Evolutionary conservation across 2,888 invertebrate genomes (phyloP).

Genomic region (Malthinus flaveolus): DNA sequence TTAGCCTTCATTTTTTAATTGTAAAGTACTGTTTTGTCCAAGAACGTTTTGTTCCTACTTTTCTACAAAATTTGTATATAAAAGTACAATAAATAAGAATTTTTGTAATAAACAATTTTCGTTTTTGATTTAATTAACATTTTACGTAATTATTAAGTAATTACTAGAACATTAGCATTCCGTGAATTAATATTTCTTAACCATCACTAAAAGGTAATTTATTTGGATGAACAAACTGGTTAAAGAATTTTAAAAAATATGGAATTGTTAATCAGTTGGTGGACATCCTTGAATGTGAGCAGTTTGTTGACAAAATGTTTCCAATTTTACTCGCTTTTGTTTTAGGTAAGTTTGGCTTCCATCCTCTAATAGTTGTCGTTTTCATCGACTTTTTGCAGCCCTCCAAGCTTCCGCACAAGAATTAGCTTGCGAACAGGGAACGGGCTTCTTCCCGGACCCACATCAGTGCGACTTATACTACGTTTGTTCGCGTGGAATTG

Average conservation of each 20-base stretch:
- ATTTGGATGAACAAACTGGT: slow-evolving; percentile 3
- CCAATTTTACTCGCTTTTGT: background rate
- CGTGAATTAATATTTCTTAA: background rate
- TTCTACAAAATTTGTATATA: slow-evolving; percentile 4
- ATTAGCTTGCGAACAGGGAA: slow-evolving; percentile 72
- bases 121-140: background rate
- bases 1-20: slow-evolving; percentile 12
- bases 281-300: background rate
- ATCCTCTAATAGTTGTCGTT: background rate
- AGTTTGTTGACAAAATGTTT: background rate
- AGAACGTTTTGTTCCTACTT: slow-evolving; percentile 1
- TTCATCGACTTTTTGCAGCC: background rate
- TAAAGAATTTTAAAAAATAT: background rate
- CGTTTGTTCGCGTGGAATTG: slow-evolving; percentile 67
- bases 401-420: slow-evolving; percentile 40
- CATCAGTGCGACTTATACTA: slow-evolving; percentile 81
- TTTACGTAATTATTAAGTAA: background rate
- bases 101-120: background rate
- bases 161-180: background rate
- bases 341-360: slow-evolving; percentile 14
- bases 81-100: slow-evolving; percentile 5
- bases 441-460: slow-evolving; percentile 74
- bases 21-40: slow-evolving; percentile 1
- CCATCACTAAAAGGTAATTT: background rate
- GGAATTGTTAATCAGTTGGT: background rate